phyloP scores from a whole-genome alignment of 2,797 vertebrate species.

The Cryptoblepharus egeriae region DNA sequence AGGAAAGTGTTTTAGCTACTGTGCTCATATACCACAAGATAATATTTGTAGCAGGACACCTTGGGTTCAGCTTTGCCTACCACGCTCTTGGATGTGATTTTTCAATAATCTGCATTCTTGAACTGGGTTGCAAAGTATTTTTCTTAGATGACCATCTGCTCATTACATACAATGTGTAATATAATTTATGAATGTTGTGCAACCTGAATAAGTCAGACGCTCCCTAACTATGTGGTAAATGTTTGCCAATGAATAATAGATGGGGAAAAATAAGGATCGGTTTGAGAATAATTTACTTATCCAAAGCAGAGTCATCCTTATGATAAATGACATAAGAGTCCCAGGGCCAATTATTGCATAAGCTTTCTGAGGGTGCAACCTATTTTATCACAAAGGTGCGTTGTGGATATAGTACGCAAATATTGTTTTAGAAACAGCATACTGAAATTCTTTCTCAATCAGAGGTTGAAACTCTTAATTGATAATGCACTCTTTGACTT shows the following conservation, averaged over 20 bases:
- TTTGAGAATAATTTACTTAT: conserved; percentile 11
- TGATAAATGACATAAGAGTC: not conserved
- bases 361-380: not conserved
- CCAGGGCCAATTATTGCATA: not conserved
- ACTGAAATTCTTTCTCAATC: conserved; percentile 39
- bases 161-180: conserved; percentile 18
- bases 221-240: not conserved
- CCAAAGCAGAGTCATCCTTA: not conserved
- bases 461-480: conserved; percentile 53
- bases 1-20: not conserved
- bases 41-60: not conserved
- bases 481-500: conserved; percentile 70
- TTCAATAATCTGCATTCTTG: not conserved
- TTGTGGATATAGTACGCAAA: conserved; percentile 34
- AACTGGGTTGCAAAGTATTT: not conserved
- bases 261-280: conserved; percentile 17
- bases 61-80: not conserved
- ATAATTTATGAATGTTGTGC: not conserved
- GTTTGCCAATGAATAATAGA: not conserved
- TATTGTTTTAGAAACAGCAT: conserved; percentile 37
- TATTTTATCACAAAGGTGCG: not conserved
- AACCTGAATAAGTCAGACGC: not conserved
- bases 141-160: conserved; percentile 4
- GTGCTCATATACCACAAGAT: not conserved
- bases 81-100: not conserved